These are phyloP conservation scores for Dromas ardeola DNA, from an alignment of 2,113 vertebrate species.

Conservation along the genomic window DNA sequence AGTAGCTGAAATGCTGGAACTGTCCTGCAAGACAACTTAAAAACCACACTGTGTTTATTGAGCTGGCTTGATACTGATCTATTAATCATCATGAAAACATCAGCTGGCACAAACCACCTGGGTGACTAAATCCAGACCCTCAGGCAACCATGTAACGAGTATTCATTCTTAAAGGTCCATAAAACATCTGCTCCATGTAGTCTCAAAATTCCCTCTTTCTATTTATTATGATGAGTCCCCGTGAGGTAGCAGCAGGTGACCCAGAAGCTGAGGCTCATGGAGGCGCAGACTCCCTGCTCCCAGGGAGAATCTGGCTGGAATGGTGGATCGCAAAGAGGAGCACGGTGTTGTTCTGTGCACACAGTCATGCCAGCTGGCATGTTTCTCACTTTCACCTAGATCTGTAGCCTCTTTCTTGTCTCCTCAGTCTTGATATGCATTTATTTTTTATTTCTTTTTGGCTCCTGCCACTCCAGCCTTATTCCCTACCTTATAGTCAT, in stretches of 20 bases:
- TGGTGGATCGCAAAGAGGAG: fast-evolving
- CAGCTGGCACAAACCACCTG: neutral
- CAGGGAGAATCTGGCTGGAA: neutral
- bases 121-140: constrained; percentile 21
- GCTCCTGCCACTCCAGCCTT: neutral
- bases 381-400: neutral
- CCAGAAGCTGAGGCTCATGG: neutral
- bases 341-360: fast-evolving
- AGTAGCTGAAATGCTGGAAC: neutral
- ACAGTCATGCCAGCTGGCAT: neutral
- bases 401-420: neutral
- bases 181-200: neutral
- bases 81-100: constrained; percentile 12
- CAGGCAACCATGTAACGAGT: constrained; percentile 17
- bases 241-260: neutral
- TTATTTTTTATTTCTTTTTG: neutral
- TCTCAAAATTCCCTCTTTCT: neutral
- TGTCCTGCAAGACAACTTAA: neutral
- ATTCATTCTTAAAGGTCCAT: neutral
- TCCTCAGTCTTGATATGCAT: neutral
- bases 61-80: neutral
- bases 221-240: neutral
- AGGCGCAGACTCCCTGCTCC: neutral
- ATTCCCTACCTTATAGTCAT: neutral
- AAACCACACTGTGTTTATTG: neutral